Evolutionary conservation across 2,888 invertebrate species (phyloP).

Genomic region (Dascillus cervinus): DNA sequence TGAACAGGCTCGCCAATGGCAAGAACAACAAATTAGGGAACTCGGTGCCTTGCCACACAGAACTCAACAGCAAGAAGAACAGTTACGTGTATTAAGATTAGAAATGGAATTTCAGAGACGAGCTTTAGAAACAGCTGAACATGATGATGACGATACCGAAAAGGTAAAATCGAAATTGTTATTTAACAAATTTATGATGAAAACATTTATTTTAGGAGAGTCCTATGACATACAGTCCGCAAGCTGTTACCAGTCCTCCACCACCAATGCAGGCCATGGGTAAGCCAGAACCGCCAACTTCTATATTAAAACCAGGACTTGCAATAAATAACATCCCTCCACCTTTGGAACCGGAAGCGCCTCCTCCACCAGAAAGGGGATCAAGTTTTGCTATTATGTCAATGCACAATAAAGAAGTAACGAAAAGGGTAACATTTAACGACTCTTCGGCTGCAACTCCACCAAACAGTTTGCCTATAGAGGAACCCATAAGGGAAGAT

Average conservation of each 20-base stretch:
- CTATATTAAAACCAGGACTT: constrained; percentile 40
- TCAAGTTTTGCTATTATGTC: constrained; percentile 84
- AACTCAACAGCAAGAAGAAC: constrained; percentile 77
- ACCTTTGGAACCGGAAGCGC: constrained; percentile 35
- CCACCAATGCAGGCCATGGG: constrained; percentile 34
- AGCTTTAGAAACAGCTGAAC: constrained; percentile 68
- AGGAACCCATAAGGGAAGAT: constrained; percentile 54
- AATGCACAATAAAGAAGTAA: constrained; percentile 43
- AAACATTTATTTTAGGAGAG: constrained; percentile 30
- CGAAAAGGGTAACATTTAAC: constrained; percentile 41
- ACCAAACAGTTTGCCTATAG: constrained; percentile 18
- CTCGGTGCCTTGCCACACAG: constrained; percentile 62
- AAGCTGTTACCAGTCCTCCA: constrained; percentile 34
- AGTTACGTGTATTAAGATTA: constrained; percentile 78
- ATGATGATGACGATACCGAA: constrained; percentile 63
- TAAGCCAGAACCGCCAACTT: constrained; percentile 35
- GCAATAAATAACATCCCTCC: constrained; percentile 23
- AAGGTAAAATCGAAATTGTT: constrained; percentile 39
- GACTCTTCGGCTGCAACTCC: constrained; percentile 35
- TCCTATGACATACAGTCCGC: constrained; percentile 28
- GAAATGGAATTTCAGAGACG: constrained; percentile 91
- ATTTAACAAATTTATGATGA: constrained; percentile 1
- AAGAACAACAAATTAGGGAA: constrained; percentile 82
- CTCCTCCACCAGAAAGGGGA: constrained; percentile 79
- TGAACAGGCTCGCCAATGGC: constrained; percentile 68